Evolutionary conservation across 2,888 invertebrate genomes (phyloP), one percentile per base, ranked within the genome.

Genomic region (Ceramica pisi): DNA sequence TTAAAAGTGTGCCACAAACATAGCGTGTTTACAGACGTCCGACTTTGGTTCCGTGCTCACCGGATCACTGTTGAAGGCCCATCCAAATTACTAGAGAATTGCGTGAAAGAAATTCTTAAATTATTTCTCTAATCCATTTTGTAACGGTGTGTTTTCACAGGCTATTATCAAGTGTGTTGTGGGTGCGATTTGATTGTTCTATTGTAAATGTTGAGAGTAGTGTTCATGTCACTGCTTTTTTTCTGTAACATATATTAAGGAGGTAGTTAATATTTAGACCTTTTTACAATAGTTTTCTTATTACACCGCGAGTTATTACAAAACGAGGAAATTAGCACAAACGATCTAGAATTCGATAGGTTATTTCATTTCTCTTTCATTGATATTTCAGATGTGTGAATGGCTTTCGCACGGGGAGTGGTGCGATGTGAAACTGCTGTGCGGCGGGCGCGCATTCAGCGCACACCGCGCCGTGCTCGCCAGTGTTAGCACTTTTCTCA

Each of bases 401-500:
- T 95, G 94, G 94, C 87, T 94, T 67, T 90, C 92, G 38, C 85
- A 88, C 64, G 88, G 89, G 46, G 93, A 93, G 78, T 97, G 95
- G 96, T 97, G 90, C 95, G 97, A 97, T 87, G 97, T 97, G 67
- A 96, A 96, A 67, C 92, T 97, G 51, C 95, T 97, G 88, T 97
- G 97, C 87, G 95, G 96, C 55, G 97, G 97, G 23, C 96, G 96
- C 50, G 94, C 96, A 70, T 96, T 97, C 86, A 96, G 96, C 87
- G 97, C 97, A 0, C 97, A 97, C 89, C 97, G 97, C 61, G 94
- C 97, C 5, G 97, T 97, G 16, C 94, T 97, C 12, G 97, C 97
- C 1, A 97, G 97, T 76, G 97, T 97, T 83, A 97, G 97, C 93
- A 96, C 96, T 68, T 97, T 97, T 87, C 94, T 97, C 23, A 96